These are phyloP conservation scores for Eulacestoma nigropectus DNA, from an alignment of 2,113 vertebrate genomes.

Conservation along the genomic window DNA sequence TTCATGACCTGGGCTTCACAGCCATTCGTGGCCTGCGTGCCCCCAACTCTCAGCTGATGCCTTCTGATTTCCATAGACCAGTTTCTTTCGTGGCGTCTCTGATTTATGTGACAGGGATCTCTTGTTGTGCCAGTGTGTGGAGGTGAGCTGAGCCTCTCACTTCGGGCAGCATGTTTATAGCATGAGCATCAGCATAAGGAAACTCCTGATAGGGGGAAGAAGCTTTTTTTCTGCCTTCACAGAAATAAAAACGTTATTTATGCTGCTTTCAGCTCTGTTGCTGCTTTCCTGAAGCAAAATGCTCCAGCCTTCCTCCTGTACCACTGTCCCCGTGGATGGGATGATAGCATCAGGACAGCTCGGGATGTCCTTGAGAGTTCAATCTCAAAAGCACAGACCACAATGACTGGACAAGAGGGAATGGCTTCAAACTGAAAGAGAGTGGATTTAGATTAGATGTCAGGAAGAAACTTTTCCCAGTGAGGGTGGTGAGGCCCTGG, in stretches of 20 bases:
- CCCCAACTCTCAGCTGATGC: not conserved
- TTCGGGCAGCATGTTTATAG: accelerated
- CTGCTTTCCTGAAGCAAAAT: not conserved
- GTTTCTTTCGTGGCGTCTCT: not conserved
- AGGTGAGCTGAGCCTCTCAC: not conserved
- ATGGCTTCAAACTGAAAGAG: not conserved
- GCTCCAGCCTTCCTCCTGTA: not conserved
- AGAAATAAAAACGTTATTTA: not conserved
- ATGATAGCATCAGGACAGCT: not conserved
- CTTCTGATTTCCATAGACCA: not conserved
- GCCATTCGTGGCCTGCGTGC: not conserved
- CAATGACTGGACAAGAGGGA: not conserved
- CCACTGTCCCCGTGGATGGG: not conserved
- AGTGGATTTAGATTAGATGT: not conserved
- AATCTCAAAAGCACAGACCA: not conserved
- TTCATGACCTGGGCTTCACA: not conserved
- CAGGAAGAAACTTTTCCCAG: not conserved
- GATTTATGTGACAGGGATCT: not conserved
- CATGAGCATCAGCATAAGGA: accelerated
- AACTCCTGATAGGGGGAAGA: not conserved
- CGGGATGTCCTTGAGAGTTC: not conserved
- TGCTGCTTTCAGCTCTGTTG: not conserved
- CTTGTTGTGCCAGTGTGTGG: accelerated
- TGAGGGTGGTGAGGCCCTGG: not conserved
- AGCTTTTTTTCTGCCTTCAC: not conserved